Conservation (phyloP, 2,797 vertebrate species). For the Mallotus villosus region DNA sequence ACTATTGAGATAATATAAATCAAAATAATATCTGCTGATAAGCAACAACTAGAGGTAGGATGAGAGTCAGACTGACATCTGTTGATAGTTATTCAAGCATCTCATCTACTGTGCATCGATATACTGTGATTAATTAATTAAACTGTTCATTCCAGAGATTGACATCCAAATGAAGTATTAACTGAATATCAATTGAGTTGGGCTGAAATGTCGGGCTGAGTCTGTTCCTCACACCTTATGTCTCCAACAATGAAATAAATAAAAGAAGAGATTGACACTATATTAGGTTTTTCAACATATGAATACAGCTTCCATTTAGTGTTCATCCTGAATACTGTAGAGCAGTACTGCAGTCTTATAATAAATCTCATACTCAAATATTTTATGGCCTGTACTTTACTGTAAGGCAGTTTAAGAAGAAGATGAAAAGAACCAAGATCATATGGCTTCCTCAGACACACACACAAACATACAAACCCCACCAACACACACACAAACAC, state of each 20-base stretch:
- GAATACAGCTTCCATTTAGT: constrained; percentile 20
- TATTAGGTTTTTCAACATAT: background rate
- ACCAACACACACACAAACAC: background rate
- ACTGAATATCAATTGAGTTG: background rate
- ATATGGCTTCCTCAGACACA: constrained; percentile 1
- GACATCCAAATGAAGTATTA: background rate
- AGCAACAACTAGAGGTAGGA: background rate
- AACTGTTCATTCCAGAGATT: background rate
- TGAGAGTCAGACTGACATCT: background rate
- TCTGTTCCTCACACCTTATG: background rate
- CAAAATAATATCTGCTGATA: background rate
- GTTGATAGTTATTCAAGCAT: background rate
- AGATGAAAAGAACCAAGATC: constrained; percentile 15
- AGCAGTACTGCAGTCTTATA: constrained; percentile 33
- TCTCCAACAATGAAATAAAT: constrained; percentile 11
- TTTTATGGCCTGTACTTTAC: constrained; percentile 37
- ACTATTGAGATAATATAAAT: too few relatives aligned
- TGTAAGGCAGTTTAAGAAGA: constrained; percentile 42
- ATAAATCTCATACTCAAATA: constrained; percentile 39
- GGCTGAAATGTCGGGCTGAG: background rate
- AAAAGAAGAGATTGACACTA: background rate
- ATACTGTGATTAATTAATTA: background rate
- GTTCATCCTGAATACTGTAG: constrained; percentile 2
- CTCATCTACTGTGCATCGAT: background rate
- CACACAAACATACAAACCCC: background rate